Evolutionary conservation across 1,140 invertebrate species (phyloP).

Genomic region (Camponotus pennsylvanicus): DNA sequence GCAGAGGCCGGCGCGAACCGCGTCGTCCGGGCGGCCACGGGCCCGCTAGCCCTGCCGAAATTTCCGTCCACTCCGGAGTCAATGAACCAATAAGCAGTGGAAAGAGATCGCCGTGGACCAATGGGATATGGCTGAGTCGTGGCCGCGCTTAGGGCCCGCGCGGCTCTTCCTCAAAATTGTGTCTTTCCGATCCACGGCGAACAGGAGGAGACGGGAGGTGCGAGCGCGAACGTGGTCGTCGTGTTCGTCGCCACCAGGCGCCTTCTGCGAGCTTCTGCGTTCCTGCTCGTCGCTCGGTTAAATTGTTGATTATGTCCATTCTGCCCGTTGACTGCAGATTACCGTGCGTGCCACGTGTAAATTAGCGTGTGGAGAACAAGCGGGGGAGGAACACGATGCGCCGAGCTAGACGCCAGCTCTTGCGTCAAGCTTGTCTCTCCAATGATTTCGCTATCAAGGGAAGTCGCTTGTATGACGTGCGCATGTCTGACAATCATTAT

Average conservation of each 20-base stretch:
- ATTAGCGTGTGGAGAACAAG: conserved; percentile 63
- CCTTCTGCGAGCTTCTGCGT: background rate
- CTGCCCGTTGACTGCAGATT: conserved; percentile 80
- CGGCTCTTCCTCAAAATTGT: conserved; percentile 86
- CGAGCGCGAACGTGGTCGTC: background rate
- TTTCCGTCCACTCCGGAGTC: conserved; percentile 70
- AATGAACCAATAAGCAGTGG: conserved; percentile 80
- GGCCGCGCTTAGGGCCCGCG: conserved; percentile 84
- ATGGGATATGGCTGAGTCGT: conserved; percentile 81
- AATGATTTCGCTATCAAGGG: background rate
- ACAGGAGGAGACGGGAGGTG: conserved; percentile 73
- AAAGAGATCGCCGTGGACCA: conserved; percentile 83
- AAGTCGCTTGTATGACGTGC: background rate
- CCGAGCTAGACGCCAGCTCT: background rate
- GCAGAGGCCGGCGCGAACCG: background rate
- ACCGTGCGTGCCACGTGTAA: conserved; percentile 64
- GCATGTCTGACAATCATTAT: background rate
- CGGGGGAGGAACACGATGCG: background rate
- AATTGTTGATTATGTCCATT: conserved; percentile 87
- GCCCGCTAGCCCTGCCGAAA: conserved; percentile 77
- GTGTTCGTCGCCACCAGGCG: background rate
- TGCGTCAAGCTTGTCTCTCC: background rate
- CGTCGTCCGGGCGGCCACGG: background rate
- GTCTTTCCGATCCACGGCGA: conserved; percentile 85
- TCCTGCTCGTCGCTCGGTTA: conserved; percentile 81